Conservation (phyloP, 2,113 vertebrate species). For the Mirza zaza region DNA sequence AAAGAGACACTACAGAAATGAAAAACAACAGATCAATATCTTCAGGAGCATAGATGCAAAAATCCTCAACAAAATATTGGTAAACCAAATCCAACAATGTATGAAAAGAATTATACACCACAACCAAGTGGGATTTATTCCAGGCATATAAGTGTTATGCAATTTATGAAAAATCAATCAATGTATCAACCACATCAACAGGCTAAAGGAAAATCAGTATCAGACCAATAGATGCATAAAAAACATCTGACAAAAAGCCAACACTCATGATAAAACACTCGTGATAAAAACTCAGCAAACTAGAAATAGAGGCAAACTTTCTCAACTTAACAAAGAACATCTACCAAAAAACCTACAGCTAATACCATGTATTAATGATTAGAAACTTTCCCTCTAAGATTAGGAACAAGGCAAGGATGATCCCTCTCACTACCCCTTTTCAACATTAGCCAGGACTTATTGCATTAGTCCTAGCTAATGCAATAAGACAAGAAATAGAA, state of each 20-base stretch:
- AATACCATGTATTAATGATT: not conserved
- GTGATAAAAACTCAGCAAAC: not conserved
- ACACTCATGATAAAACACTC: not conserved
- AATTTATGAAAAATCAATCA: not conserved
- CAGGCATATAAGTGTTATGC: not conserved
- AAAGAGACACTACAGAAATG: not conserved
- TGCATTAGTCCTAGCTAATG: not conserved
- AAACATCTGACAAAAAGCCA: not conserved
- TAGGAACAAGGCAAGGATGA: not conserved
- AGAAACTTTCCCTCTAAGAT: not conserved
- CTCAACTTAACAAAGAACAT: not conserved
- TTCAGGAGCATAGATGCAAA: not conserved
- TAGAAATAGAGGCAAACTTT: not conserved
- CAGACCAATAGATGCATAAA: not conserved
- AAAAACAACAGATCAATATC: not conserved
- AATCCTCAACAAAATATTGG: not conserved
- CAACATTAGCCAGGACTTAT: not conserved
- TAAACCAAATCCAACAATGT: not conserved
- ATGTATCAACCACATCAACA: not conserved
- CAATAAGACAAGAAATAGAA: not conserved
- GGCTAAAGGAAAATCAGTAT: not conserved
- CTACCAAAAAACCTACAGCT: not conserved
- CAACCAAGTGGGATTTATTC: not conserved
- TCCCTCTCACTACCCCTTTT: not conserved
- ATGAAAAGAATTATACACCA: not conserved